These are phyloP conservation scores for Lissonota sp. DNA, from an alignment of 2,888 invertebrate genomes.

Conservation along the genomic window DNA sequence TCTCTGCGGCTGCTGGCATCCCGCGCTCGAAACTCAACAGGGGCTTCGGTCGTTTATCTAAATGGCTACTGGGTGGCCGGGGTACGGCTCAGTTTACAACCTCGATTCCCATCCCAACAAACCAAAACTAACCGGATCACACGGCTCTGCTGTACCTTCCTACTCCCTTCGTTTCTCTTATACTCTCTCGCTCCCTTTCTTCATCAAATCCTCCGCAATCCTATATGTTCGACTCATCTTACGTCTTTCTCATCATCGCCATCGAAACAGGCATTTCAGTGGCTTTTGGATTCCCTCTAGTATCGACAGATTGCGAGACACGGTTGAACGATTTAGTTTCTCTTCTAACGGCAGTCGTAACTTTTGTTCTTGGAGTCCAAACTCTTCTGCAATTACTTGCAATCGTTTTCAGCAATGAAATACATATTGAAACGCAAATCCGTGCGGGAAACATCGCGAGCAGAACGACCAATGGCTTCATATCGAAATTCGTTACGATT, in stretches of 20 bases:
- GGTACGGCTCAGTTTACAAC: conserved; percentile 62
- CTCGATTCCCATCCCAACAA: conserved; percentile 71
- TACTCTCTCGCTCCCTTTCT: conserved; percentile 33
- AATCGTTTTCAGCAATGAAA: no score
- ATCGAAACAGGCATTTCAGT: conserved; percentile 64
- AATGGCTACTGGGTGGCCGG: conserved; percentile 82
- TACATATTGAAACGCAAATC: no score
- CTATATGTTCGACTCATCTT: conserved; percentile 25
- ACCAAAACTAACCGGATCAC: conserved; percentile 79
- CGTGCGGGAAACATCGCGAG: no score
- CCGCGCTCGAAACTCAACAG: conserved; percentile 78
- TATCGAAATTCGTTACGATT: conserved; percentile 60
- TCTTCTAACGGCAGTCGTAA: no score
- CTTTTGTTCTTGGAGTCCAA: no score
- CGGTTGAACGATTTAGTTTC: no score
- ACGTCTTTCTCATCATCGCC: conserved; percentile 44
- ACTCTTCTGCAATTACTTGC: no score
- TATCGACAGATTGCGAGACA: conserved; percentile 49
- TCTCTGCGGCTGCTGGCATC: conserved; percentile 72
- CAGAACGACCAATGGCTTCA: conserved; percentile 9
- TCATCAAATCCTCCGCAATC: conserved; percentile 9
- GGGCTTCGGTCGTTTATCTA: conserved; percentile 81
- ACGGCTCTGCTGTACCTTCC: conserved; percentile 64
- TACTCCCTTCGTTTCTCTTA: conserved; percentile 21
- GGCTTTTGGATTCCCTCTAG: conserved; percentile 4